phyloP scores from a whole-genome alignment of 2,797 vertebrate species.

The Podargus strigoides region DNA sequence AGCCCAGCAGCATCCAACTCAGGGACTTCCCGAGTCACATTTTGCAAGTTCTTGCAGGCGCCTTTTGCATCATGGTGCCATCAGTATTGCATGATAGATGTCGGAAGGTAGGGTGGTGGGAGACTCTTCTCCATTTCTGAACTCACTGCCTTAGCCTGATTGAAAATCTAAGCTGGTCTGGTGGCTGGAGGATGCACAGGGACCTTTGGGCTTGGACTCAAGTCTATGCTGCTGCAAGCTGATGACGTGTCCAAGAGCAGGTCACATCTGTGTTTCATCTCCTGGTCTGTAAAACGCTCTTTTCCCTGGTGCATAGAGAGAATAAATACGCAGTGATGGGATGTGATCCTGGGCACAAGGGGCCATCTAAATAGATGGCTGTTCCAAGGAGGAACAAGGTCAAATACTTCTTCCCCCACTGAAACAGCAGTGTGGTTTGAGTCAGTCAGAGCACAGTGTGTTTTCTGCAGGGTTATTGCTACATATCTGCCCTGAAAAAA shows the following conservation, averaged over 20 bases:
- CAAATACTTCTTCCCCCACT: background rate
- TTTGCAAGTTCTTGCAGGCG: background rate
- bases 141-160: background rate
- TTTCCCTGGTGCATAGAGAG: background rate
- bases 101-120: background rate
- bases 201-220: background rate
- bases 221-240: background rate
- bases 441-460: background rate
- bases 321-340: background rate
- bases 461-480: background rate
- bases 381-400: background rate
- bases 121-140: background rate
- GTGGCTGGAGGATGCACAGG: background rate
- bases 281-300: background rate
- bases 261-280: background rate
- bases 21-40: background rate
- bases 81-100: background rate
- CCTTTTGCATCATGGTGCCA: background rate
- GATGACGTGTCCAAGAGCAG: rapidly evolving
- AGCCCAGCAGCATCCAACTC: rapidly evolving
- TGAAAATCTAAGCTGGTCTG: background rate
- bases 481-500: background rate
- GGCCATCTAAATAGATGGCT: background rate
- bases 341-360: background rate
- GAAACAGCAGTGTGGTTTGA: background rate